A percentile compares a stretch with the other conserved stretches of the same genome.
These are phyloP conservation scores for Nematostella vectensis DNA, from an alignment of 92 coral and sea anemone genomes.

Conservation along the genomic window DNA sequence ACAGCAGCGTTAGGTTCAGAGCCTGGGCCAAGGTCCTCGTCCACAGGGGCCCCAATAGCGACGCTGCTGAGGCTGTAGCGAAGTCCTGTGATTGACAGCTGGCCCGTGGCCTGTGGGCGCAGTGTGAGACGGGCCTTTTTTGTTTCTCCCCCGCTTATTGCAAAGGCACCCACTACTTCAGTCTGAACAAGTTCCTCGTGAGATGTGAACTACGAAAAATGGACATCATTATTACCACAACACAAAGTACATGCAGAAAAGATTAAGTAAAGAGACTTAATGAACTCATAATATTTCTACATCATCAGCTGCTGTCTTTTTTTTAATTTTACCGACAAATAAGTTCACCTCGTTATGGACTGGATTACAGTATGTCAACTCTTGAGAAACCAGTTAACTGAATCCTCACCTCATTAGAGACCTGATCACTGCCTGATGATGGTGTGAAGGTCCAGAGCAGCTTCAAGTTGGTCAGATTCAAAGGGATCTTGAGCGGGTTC, in stretches of 20 bases:
- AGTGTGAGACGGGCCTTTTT: slow-evolving; percentile 85
- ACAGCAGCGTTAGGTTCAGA: slow-evolving; percentile 62
- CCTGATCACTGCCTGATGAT: slow-evolving; percentile 27
- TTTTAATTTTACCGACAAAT: no score
- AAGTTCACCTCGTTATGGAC: no score
- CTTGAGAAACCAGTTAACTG: no score
- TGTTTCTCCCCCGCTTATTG: slow-evolving; percentile 61
- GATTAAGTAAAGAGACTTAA: no score
- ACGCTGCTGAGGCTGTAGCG: slow-evolving; percentile 78
- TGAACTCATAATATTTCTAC: no score
- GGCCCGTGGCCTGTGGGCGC: slow-evolving; percentile 63
- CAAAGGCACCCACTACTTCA: slow-evolving; percentile 71
- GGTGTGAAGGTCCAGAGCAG: slow-evolving; percentile 75
- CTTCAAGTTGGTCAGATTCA: slow-evolving; percentile 66
- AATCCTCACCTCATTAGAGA: slow-evolving; percentile 85
- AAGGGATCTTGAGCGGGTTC: slow-evolving; percentile 79
- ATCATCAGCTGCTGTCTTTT: no score
- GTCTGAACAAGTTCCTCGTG: slow-evolving; percentile 70
- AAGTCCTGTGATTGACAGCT: slow-evolving; percentile 74
- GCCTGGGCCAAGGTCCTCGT: slow-evolving; percentile 58
- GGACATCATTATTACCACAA: no score
- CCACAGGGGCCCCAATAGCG: slow-evolving; percentile 84
- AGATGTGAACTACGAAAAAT: slow-evolving; percentile 70
- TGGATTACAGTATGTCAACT: no score
- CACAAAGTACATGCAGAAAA: no score